These are phyloP conservation scores for Selene dorsalis DNA, from an alignment of 2,797 vertebrate species.

Conservation along the genomic window DNA sequence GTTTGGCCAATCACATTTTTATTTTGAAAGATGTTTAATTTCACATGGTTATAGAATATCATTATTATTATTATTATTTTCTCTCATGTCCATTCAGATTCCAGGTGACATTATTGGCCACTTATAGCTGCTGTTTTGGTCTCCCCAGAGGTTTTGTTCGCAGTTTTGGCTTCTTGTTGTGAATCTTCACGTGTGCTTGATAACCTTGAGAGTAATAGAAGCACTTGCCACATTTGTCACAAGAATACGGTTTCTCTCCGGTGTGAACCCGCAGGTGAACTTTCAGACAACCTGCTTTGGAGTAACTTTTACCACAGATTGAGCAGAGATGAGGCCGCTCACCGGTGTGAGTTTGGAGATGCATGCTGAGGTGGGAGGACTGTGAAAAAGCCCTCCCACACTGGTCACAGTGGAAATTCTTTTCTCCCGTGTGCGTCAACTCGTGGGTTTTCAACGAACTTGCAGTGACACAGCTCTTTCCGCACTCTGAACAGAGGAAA, in stretches of 20 bases:
- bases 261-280: constrained; percentile 66
- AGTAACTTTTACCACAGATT: constrained; percentile 67
- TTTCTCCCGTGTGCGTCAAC: constrained; percentile 52
- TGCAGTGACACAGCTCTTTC: constrained; percentile 51
- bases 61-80: background rate
- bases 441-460: constrained; percentile 50
- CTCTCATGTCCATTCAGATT: background rate
- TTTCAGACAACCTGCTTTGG: constrained; percentile 48
- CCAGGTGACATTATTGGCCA: constrained; percentile 4
- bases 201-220: constrained; percentile 61
- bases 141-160: constrained; percentile 52
- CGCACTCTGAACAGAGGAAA: constrained; percentile 59
- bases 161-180: constrained; percentile 61
- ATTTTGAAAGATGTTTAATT: constrained; percentile 3
- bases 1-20: background rate
- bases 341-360: constrained; percentile 55
- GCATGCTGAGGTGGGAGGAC: constrained; percentile 48
- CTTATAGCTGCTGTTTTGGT: constrained; percentile 50
- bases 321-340: constrained; percentile 63
- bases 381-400: constrained; percentile 61
- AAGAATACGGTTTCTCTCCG: constrained; percentile 63
- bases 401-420: constrained; percentile 56
- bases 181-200: constrained; percentile 42
- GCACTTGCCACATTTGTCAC: constrained; percentile 61
- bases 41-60: background rate